Evolutionary conservation across 2,888 invertebrate species (phyloP).

Genomic region (Netelia virgata): DNA sequence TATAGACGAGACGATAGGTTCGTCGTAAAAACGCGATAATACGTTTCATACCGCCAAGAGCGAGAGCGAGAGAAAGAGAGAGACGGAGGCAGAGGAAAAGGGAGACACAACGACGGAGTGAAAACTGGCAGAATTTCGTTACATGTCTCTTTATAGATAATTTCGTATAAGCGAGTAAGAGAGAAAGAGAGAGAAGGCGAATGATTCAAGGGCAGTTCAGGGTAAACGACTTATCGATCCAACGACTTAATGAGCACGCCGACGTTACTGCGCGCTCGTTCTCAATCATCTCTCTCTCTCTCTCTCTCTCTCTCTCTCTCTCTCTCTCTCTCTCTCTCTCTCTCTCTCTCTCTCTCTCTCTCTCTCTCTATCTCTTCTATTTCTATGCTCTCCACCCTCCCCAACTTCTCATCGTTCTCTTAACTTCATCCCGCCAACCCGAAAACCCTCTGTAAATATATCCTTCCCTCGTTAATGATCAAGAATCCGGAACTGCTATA

Average conservation of each 20-base stretch:
- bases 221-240: slow-evolving; percentile 65
- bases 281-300: slow-evolving; percentile 22
- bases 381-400: not conserved
- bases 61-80: not conserved
- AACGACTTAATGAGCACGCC: slow-evolving; percentile 65
- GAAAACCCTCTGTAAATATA: slow-evolving; percentile 63
- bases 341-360: slow-evolving; percentile 25
- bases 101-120: not conserved
- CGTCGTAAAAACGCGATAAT: not conserved
- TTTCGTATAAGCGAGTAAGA: slow-evolving; percentile 24
- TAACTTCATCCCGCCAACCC: not conserved
- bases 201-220: slow-evolving; percentile 56
- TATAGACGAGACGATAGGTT: not conserved
- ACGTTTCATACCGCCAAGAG: not conserved
- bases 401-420: not conserved
- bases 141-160: slow-evolving; percentile 33
- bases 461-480: slow-evolving; percentile 67
- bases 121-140: not conserved
- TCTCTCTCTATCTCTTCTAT: slow-evolving; percentile 6
- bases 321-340: slow-evolving; percentile 26
- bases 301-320: slow-evolving; percentile 16
- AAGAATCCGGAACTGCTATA: slow-evolving; percentile 66
- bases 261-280: slow-evolving; percentile 28
- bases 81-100: slow-evolving; percentile 10
- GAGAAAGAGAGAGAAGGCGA: slow-evolving; percentile 29